phyloP scores from a whole-genome alignment of 37 sponge, comb jelly and placozoan species.

The Crambe crambe region DNA sequence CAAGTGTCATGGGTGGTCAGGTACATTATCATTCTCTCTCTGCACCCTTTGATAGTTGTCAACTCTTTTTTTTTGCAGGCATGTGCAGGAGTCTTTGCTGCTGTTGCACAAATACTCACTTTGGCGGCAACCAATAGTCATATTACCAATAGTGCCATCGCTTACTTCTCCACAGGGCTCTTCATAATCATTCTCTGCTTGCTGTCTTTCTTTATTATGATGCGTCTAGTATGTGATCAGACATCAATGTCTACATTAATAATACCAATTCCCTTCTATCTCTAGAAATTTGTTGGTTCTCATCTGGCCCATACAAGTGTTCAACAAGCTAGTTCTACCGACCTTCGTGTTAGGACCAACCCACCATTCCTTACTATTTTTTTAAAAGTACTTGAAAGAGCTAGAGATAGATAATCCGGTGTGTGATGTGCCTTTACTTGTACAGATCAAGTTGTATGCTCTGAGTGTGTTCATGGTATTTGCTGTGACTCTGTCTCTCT shows the following conservation, averaged over 20 bases:
- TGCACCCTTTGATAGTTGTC: too few species aligned
- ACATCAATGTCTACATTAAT: background rate
- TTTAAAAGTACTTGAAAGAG: too few species aligned
- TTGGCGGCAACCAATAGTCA: conserved; percentile 21
- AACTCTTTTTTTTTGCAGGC: too few species aligned
- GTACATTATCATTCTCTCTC: too few species aligned
- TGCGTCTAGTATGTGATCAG: conserved; percentile 34
- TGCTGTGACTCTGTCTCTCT: conserved; percentile 82
- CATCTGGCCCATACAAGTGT: conserved; percentile 1
- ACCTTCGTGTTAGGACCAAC: too few species aligned
- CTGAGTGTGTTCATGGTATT: conserved; percentile 79
- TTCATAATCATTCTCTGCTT: conserved; percentile 62
- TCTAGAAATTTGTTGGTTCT: background rate
- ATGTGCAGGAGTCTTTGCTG: conserved; percentile 82
- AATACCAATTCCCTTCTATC: background rate
- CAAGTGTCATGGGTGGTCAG: conserved; percentile 70
- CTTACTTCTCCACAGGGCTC: conserved; percentile 60
- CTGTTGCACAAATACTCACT: conserved; percentile 75
- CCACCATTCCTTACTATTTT: too few species aligned
- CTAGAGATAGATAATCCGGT: too few species aligned
- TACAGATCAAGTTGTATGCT: conserved; percentile 57
- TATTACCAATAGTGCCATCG: conserved; percentile 43
- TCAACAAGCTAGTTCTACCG: background rate
- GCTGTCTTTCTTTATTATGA: conserved; percentile 37
- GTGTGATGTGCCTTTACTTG: too few species aligned